phyloP scores from a whole-genome alignment of 1,140 invertebrate genomes.

The Argopecten irradians region DNA sequence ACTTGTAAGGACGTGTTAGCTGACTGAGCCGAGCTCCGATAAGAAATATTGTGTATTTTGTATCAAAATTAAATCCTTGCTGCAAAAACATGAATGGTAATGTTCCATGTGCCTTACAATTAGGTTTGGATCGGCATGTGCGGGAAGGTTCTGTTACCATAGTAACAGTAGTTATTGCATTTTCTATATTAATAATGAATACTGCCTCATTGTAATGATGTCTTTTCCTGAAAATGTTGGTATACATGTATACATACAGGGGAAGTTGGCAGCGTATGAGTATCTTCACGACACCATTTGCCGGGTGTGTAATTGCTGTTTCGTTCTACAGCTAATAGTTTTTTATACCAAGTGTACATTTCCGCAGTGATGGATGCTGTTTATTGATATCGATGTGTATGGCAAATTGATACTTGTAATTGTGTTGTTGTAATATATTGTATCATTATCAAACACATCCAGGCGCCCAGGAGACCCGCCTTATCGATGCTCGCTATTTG shows the following conservation, averaged over 20 bases:
- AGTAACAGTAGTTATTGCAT: conserved; percentile 10
- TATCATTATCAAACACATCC: neutral
- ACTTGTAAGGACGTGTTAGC: conserved; percentile 8
- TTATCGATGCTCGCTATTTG: neutral
- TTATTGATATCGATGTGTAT: conserved; percentile 12
- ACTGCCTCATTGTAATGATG: neutral
- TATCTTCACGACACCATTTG: neutral
- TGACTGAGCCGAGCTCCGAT: neutral
- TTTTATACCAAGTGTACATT: neutral
- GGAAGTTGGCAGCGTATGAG: neutral
- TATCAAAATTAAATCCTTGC: conserved; percentile 23
- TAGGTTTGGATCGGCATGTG: conserved; percentile 1
- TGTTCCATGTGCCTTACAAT: neutral
- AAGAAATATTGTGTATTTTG: conserved; percentile 4
- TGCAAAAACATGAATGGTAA: conserved; percentile 18
- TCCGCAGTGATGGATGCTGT: conserved; percentile 1
- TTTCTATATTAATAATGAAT: conserved; percentile 6
- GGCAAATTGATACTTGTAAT: conserved; percentile 1
- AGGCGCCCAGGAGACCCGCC: neutral
- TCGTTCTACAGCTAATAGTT: neutral
- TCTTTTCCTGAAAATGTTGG: conserved; percentile 10
- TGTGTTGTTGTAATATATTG: neutral
- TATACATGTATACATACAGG: neutral
- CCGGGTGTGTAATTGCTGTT: neutral
- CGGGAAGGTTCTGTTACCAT: conserved; percentile 7